Evolutionary conservation across 2,888 invertebrate genomes (phyloP).

Genomic region (Thymelicus acteon): DNA sequence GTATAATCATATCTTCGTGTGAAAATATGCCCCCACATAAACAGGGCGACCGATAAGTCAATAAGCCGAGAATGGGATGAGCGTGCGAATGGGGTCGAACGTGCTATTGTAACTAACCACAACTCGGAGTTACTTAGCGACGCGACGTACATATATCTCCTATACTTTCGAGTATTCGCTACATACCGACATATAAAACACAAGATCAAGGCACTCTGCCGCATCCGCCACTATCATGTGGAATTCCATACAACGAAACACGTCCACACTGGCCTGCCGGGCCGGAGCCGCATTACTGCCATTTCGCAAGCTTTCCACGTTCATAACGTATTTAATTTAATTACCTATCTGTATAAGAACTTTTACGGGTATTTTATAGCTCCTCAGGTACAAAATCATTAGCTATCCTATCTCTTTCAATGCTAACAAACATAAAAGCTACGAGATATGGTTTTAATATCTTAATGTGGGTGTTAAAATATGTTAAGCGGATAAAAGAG

Average conservation of each 20-base stretch:
- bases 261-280: constrained; percentile 54
- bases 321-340: constrained; percentile 44
- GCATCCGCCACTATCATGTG: constrained; percentile 72
- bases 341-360: constrained; percentile 40
- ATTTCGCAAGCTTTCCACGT: constrained; percentile 50
- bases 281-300: constrained; percentile 54
- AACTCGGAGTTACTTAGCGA: constrained; percentile 60
- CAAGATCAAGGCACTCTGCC: constrained; percentile 76
- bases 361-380: constrained; percentile 27
- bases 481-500: constrained; percentile 64
- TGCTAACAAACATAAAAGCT: constrained; percentile 34
- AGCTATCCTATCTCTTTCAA: constrained; percentile 8
- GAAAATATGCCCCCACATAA: constrained; percentile 64
- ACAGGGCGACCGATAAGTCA: constrained; percentile 66
- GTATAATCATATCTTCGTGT: constrained; percentile 42
- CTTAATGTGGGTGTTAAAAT: constrained; percentile 58
- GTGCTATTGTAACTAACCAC: constrained; percentile 73
- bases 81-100: constrained; percentile 79
- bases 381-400: constrained; percentile 15
- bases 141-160: constrained; percentile 60
- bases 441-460: constrained; percentile 33
- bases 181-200: constrained; percentile 47
- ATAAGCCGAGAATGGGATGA: constrained; percentile 75
- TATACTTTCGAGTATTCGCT: constrained; percentile 53
- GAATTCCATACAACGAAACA: constrained; percentile 62